phyloP scores from a whole-genome alignment of 2,888 invertebrate species.

The Eulithis prunata region DNA sequence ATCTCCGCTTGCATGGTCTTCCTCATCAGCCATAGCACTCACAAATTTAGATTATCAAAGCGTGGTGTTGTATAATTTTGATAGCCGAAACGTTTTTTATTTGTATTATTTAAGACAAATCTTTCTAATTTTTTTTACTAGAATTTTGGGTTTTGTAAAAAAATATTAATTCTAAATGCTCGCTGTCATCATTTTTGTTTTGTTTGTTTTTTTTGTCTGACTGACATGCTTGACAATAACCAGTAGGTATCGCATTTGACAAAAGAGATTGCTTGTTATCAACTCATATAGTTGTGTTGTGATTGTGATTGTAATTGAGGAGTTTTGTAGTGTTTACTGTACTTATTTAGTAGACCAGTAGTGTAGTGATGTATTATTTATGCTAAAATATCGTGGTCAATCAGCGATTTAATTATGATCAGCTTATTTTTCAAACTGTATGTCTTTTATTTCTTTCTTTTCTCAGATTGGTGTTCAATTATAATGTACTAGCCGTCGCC shows the following conservation, averaged over 20 bases:
- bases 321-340: too few species aligned
- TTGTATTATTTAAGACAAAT: not conserved
- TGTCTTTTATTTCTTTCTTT: too few species aligned
- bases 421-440: too few species aligned
- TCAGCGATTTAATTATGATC: too few species aligned
- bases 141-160: constrained; percentile 14
- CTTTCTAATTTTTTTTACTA: constrained; percentile 14
- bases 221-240: not conserved
- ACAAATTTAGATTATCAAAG: constrained; percentile 51
- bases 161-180: constrained; percentile 8
- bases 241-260: not conserved
- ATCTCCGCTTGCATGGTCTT: constrained; percentile 56
- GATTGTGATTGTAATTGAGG: too few species aligned
- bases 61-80: constrained; percentile 22
- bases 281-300: too few species aligned
- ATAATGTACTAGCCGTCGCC: too few species aligned
- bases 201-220: not conserved
- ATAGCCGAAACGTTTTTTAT: not conserved
- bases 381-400: too few species aligned
- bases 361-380: too few species aligned
- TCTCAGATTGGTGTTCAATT: too few species aligned
- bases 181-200: constrained; percentile 26
- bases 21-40: constrained; percentile 54
- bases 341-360: too few species aligned
- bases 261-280: constrained; percentile 6